Evolutionary conservation across 37 sponge, comb jelly and placozoan species (phyloP), one percentile per base, ranked within the genome.

Genomic region (Eunapius fragilis): DNA sequence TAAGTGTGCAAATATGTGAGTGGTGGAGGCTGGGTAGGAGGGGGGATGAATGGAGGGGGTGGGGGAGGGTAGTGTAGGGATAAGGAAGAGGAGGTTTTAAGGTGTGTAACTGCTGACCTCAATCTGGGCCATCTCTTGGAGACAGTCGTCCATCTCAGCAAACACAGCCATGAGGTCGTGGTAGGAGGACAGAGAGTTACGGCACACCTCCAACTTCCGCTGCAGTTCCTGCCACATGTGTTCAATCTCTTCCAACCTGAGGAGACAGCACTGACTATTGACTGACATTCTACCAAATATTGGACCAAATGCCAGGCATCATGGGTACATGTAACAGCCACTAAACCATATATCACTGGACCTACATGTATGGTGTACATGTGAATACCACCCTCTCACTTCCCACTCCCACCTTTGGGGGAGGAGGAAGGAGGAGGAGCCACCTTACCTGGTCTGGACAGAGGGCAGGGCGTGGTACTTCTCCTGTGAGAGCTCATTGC

Each of bases 161-260:
- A 89, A 94, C 31, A 97, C 88, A 50, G 89, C 84, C 89, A 95
- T 92, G 75, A 97, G 68, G 75, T 97, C 95, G 31, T 87, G 90
- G 33, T 86, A 78, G 47, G 84, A 33, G 23, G 88, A 86, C 33
- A 96, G 91, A 19, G 76, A 85, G 45, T 70, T 76, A 31, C 86
- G 87, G 68, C 89, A 80, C 25, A 78, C 33, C 17, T 87, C 90
- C 85, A 98, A 76, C 74, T 83, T 90, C 50, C 45, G 68, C 84
- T 85, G 86, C 17, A 98, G 87, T 22, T 77, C 84, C n/a, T 81
- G 77, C 98, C 96, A 96, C 37, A 83, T 82, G 24, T 45, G 38
- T 10, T 90, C 87, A 36, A 96, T 92, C 68, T 67, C 47, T 70
- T 80, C 34, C 31, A 83, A 77, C 68, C 94, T 90, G 37, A 5